These are phyloP conservation scores for Drymodes brunneopygia DNA, from an alignment of 2,113 vertebrate genomes.

Conservation along the genomic window DNA sequence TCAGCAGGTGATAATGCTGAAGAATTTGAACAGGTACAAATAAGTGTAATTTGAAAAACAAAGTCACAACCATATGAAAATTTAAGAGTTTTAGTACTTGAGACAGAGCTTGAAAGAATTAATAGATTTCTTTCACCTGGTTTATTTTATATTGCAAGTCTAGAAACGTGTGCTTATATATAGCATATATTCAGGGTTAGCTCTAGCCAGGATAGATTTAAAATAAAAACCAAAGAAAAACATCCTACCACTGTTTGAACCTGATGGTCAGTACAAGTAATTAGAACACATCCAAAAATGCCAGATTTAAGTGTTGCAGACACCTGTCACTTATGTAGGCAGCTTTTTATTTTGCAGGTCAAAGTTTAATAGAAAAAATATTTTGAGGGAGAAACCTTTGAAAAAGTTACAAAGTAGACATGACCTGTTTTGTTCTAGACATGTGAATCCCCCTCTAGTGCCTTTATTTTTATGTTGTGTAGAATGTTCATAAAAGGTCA, in stretches of 20 bases:
- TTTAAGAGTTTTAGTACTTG: neutral
- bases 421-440: neutral
- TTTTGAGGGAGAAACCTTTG: neutral
- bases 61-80: neutral
- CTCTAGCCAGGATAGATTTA: neutral
- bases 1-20: neutral
- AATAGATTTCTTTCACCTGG: neutral
- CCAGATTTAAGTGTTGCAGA: neutral
- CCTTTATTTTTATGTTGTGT: neutral
- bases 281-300: neutral
- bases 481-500: neutral
- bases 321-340: neutral
- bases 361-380: neutral
- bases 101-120: neutral
- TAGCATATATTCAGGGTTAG: neutral
- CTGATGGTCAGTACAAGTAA: neutral
- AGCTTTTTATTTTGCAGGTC: neutral
- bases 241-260: neutral
- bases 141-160: neutral
- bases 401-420: neutral
- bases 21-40: neutral
- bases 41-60: neutral
- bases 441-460: neutral
- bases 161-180: neutral
- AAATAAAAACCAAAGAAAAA: neutral